Evolutionary conservation across 2,797 vertebrate species (phyloP), one percentile per base, ranked within the genome.

Genomic region (Eulemur coronatus): DNA sequence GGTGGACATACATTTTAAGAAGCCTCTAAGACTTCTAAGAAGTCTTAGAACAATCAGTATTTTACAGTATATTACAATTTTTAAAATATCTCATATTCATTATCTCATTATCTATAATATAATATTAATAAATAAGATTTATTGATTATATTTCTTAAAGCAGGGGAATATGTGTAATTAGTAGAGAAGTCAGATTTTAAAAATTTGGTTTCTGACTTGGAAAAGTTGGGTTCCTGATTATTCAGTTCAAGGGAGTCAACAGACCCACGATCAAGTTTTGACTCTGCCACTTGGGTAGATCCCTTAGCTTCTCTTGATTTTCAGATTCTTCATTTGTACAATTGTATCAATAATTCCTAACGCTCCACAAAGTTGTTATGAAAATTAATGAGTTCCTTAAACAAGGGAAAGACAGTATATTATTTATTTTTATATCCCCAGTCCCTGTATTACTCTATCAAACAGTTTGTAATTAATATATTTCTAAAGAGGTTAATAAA

Each of bases 31-130:
- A 41, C 41, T 41, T 41, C 41, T 41, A 41, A 41, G 41, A 41
- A 41, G 35, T 92, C 69, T 81, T 96, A 87, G 33, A 95, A 84
- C 15, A 97, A 75, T 92, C 65, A 30, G 7, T 69, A 46, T 91
- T 82, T 96, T 86, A 80, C 59, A 50, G 22, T 61, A 76, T 28
- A 59, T 20, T 73, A 0, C 1, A 69, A n/a, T 57, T 87, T 96
- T 87, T 1, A 93, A 96, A 82, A n/a, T 84, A 52, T 43, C 24
- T 84, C 35, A 52, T 20, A 79, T 92, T 82, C 6, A 26, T 81
- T 75, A 55, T 70, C 4, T 85, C 20, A 84, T 93, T 73, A 55
- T 48, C 24, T 88, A 22, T 43, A 59, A 57, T 57, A 26, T 57
- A 26, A 57, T 57, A 57, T 57, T 57, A 24, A 61, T 61, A 89